Conservation (phyloP, 2,888 invertebrate genomes). For the Eristalinus aeneus region DNA sequence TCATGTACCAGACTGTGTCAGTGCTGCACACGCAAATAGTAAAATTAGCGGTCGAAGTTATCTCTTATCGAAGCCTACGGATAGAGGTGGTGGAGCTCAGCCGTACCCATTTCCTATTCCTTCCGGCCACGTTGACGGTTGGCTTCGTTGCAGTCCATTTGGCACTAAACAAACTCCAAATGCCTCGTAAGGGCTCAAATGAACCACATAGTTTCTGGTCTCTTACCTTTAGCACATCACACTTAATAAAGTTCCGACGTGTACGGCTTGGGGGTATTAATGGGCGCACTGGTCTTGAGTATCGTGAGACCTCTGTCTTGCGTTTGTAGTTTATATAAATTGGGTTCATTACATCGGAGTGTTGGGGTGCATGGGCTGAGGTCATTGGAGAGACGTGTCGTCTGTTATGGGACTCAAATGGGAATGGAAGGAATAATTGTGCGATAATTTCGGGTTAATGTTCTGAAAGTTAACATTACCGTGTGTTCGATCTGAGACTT, state of each 20-base stretch:
- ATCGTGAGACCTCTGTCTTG: constrained; percentile 27
- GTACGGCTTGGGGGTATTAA: neutral
- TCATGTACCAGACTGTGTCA: neutral
- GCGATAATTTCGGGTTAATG: constrained; percentile 17
- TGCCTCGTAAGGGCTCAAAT: constrained; percentile 4
- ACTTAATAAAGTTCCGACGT: constrained; percentile 4
- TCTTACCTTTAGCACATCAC: constrained; percentile 19
- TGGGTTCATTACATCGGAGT: constrained; percentile 15
- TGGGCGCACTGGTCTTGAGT: neutral
- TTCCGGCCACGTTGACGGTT: neutral
- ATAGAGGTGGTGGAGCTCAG: neutral
- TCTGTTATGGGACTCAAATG: neutral
- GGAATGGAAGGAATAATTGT: neutral
- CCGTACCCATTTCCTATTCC: constrained; percentile 22
- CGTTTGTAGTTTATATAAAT: constrained; percentile 6
- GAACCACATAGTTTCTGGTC: constrained; percentile 7
- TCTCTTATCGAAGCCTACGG: neutral
- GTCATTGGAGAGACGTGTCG: neutral
- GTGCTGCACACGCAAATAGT: constrained; percentile 4
- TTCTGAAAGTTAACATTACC: constrained; percentile 7
- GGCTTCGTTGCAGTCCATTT: constrained; percentile 2
- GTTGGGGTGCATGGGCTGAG: neutral
- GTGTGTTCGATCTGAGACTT: neutral
- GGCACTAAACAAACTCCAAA: neutral
- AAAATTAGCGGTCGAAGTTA: constrained; percentile 21